A percentile compares a stretch with the other conserved stretches of the same genome.
Conservation (phyloP, 1,140 invertebrate genomes). For the Trichomalopsis sarcophagae region DNA sequence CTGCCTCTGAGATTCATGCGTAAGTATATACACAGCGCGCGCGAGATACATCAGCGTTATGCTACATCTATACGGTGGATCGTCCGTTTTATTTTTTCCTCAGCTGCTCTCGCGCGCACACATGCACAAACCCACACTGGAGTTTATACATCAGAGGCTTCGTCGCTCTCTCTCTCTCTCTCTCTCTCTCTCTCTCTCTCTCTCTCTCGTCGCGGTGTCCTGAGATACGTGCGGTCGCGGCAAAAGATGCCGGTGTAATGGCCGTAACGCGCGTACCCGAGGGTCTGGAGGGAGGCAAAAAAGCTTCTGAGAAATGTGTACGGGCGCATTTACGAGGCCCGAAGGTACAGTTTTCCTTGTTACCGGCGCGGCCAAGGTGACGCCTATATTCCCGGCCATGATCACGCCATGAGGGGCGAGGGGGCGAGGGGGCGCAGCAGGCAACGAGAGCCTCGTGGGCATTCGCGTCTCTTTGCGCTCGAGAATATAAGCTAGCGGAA, state of each 20-base stretch:
- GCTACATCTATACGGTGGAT: not conserved
- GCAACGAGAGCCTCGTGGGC: slow-evolving; percentile 19
- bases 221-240: slow-evolving; percentile 6
- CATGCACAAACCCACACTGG: too few species aligned
- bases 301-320: slow-evolving; percentile 23
- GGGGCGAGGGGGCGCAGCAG: not conserved
- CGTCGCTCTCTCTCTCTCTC: not conserved
- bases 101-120: not conserved
- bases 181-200: not conserved
- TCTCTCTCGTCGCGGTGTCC: not conserved
- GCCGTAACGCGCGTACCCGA: slow-evolving; percentile 21
- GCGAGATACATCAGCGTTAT: too few species aligned
- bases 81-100: not conserved
- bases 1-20: not conserved
- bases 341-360: slow-evolving; percentile 42
- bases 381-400: not conserved
- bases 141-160: too few species aligned
- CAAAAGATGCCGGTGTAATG: slow-evolving; percentile 37
- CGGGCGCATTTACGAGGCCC: slow-evolving; percentile 44
- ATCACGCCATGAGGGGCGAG: not conserved
- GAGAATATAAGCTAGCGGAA: not conserved
- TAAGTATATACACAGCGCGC: too few species aligned
- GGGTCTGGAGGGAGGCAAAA: slow-evolving; percentile 3
- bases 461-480: slow-evolving; percentile 9
- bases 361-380: not conserved